phyloP scores from a whole-genome alignment of 2,888 invertebrate species.

The Drosophila peninsularis region DNA sequence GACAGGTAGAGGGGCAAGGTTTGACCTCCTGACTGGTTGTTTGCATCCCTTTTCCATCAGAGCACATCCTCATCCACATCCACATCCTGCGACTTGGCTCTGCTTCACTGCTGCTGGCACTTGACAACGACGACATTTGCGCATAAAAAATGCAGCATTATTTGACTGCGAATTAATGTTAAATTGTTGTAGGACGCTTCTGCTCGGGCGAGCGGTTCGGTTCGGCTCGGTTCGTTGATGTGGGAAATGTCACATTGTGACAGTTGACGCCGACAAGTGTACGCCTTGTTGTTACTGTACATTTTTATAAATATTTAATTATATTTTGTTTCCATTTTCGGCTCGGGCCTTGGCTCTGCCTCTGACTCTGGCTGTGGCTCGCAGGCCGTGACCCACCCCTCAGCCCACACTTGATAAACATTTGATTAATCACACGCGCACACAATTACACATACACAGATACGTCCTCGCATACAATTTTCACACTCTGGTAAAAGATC shows the following conservation, averaged over 20 bases:
- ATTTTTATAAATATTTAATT: slow-evolving; percentile 79
- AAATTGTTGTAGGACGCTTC: slow-evolving; percentile 72
- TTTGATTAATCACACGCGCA: slow-evolving; percentile 71
- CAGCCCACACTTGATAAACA: slow-evolving; percentile 52
- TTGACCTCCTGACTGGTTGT: slow-evolving; percentile 40
- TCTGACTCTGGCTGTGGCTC: neutral
- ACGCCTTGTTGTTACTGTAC: slow-evolving; percentile 70
- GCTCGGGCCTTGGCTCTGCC: neutral
- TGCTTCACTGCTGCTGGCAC: slow-evolving; percentile 67
- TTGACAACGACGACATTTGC: slow-evolving; percentile 83
- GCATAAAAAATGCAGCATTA: slow-evolving; percentile 82
- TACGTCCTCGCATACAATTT: slow-evolving; percentile 16
- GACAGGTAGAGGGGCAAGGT: slow-evolving; percentile 14
- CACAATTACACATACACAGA: slow-evolving; percentile 27
- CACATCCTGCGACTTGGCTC: slow-evolving; percentile 40
- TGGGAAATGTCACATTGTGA: slow-evolving; percentile 83
- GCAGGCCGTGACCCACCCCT: slow-evolving; percentile 15
- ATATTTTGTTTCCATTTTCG: slow-evolving; percentile 72
- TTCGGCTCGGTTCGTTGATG: slow-evolving; percentile 70
- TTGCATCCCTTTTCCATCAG: slow-evolving; percentile 55
- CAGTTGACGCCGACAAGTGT: slow-evolving; percentile 71
- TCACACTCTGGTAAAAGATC: slow-evolving; percentile 68
- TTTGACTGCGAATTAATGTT: slow-evolving; percentile 83
- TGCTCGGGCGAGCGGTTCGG: slow-evolving; percentile 18
- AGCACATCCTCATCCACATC: slow-evolving; percentile 32